Conservation (phyloP, 2,888 invertebrate species). For the Athripsodes cinereus region DNA sequence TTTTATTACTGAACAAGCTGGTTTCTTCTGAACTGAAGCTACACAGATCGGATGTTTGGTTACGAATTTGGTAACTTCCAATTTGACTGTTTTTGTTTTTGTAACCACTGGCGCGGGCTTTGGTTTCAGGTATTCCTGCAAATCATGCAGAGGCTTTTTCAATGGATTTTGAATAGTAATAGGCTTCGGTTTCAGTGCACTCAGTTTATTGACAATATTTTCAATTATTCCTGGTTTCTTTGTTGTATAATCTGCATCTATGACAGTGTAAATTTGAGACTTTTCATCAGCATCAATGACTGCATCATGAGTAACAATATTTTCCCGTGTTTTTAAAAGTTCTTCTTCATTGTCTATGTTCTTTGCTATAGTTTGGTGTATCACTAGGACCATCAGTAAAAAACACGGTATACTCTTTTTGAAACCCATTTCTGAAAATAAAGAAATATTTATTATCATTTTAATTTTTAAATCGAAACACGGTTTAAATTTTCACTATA, state of each 20-base stretch:
- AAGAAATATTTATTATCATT: too few species aligned
- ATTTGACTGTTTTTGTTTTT: conserved; percentile 14
- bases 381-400: too few species aligned
- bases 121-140: conserved; percentile 8
- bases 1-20: not conserved
- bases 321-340: too few species aligned
- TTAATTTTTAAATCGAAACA: too few species aligned
- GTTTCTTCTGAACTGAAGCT: conserved; percentile 5
- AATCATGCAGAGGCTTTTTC: conserved; percentile 8
- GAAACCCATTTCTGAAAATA: too few species aligned
- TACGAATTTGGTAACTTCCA: conserved; percentile 20
- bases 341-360: too few species aligned
- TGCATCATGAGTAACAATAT: not conserved
- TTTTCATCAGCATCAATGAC: not conserved
- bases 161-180: not conserved
- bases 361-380: too few species aligned
- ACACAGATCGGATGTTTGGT: conserved; percentile 22
- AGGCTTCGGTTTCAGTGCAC: conserved; percentile 2
- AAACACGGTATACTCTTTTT: too few species aligned
- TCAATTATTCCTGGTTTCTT: conserved; percentile 12
- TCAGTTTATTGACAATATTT: conserved; percentile 6
- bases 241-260: too few species aligned
- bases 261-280: not conserved
- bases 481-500: too few species aligned
- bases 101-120: conserved; percentile 10